Evolutionary conservation across 2,888 invertebrate genomes (phyloP), one percentile per base, ranked within the genome.

Genomic region (Tinea pellionella): DNA sequence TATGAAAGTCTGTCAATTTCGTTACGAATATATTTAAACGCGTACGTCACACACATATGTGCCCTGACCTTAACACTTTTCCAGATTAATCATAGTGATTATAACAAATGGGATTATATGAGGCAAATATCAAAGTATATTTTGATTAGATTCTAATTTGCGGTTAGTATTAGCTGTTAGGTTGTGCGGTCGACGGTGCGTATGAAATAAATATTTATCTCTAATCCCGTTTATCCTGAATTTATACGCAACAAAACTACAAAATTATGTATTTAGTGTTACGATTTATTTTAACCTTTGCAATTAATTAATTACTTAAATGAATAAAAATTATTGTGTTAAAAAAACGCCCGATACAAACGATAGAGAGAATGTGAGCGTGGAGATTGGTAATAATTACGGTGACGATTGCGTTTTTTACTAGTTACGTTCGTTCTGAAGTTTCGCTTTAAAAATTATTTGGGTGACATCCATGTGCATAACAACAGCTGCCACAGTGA

Each of bases 61-160:
- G 37, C 9, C n/a, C 11, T 9, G 9, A 9, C 37, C 37, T 37
- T 37, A 37, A 37, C 9, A 37, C 37, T 9, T 37, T 30, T n/a
- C n/a, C 37, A 37, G n/a, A 47, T 47, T 47, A 47, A 47, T 47
- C 47, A 47, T 15, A 7, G 3, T 47, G n/a, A 47, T 47, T 15
- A 16, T 16, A 47, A 47, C 47, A 47, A 41, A 41, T n/a, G 41
- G 13, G 12, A 41, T n/a, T 24, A 41, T 16, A 47, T 47, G 47
- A 16, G 16, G 47, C 15, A 47, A 47, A 47, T 47, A 47, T 47
- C 16, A 47, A 47, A 47, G 47, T n/a, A 16, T 15, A 15, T 47
- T 47, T 47, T 47, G 47, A 47, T 47, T 47, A 15, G 47, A 47
- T 16, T 47, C 47, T 16, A 47, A 47, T 47, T 47, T 15, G 47